phyloP scores from a whole-genome alignment of 2,797 vertebrate species.

The Sebastiscus albofasciatus region DNA sequence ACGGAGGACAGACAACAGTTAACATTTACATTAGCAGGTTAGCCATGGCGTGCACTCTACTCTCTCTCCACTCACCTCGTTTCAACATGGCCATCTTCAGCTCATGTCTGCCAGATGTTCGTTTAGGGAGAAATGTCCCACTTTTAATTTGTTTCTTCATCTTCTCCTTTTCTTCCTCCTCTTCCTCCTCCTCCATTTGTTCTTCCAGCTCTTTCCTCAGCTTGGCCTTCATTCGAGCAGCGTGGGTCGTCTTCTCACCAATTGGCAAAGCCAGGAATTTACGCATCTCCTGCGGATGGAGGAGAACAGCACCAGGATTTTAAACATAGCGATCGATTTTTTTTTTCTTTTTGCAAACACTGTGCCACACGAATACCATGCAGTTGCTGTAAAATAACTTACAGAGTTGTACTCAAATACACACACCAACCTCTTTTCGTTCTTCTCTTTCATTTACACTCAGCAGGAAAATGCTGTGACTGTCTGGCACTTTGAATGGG shows the following conservation, averaged over 20 bases:
- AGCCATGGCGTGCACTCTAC: background rate
- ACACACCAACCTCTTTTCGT: slow-evolving; percentile 72
- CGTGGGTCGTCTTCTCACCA: slow-evolving; percentile 83
- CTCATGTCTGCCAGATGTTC: slow-evolving; percentile 39
- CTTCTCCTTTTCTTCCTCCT: slow-evolving; percentile 42
- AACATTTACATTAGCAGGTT: background rate
- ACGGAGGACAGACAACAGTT: background rate
- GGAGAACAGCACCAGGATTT: slow-evolving; percentile 9
- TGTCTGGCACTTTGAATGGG: slow-evolving; percentile 85
- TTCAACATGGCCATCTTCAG: slow-evolving; percentile 81
- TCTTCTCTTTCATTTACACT: slow-evolving; percentile 76
- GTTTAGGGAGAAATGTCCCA: background rate
- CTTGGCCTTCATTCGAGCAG: slow-evolving; percentile 72
- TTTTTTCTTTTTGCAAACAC: background rate
- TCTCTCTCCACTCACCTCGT: slow-evolving; percentile 69
- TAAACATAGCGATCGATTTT: background rate
- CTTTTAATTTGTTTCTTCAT: slow-evolving; percentile 23
- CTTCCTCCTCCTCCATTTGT: slow-evolving; percentile 31
- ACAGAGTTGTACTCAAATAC: background rate
- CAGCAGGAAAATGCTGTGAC: slow-evolving; percentile 78
- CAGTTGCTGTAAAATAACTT: background rate
- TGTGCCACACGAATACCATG: background rate
- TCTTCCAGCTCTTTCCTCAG: slow-evolving; percentile 74
- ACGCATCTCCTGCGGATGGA: slow-evolving; percentile 80
- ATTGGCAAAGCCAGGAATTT: slow-evolving; percentile 80